phyloP scores from a whole-genome alignment of 2,113 vertebrate genomes.

The Cepphus grylle region DNA sequence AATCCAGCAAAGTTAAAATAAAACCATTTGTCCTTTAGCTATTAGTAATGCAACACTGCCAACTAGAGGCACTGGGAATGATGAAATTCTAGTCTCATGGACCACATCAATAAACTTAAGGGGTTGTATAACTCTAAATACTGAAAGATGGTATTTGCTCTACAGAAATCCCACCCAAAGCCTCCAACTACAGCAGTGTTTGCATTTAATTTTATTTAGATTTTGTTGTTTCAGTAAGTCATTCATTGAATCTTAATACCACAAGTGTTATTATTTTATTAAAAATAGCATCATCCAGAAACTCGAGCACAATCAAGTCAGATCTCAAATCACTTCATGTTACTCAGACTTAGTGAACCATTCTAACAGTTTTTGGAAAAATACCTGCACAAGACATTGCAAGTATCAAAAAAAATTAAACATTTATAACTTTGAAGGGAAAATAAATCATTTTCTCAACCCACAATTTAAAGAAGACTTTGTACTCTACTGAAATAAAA shows the following conservation, averaged over 20 bases:
- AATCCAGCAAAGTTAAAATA: neutral
- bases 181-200: neutral
- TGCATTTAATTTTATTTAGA: neutral
- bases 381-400: neutral
- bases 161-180: neutral
- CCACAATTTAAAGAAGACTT: neutral
- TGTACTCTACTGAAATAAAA: neutral
- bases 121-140: neutral
- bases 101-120: neutral
- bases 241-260: neutral
- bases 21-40: neutral
- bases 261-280: neutral
- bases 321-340: neutral
- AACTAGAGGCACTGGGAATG: constrained; percentile 1
- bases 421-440: neutral
- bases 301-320: neutral
- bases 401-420: neutral
- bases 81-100: neutral
- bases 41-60: constrained; percentile 54
- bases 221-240: neutral
- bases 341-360: neutral
- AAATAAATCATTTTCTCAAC: neutral
- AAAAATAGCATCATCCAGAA: neutral
- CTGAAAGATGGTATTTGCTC: neutral
- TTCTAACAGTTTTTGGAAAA: neutral